Conservation (phyloP, 2,888 invertebrate genomes). For the Lasioglossum calceatum region DNA sequence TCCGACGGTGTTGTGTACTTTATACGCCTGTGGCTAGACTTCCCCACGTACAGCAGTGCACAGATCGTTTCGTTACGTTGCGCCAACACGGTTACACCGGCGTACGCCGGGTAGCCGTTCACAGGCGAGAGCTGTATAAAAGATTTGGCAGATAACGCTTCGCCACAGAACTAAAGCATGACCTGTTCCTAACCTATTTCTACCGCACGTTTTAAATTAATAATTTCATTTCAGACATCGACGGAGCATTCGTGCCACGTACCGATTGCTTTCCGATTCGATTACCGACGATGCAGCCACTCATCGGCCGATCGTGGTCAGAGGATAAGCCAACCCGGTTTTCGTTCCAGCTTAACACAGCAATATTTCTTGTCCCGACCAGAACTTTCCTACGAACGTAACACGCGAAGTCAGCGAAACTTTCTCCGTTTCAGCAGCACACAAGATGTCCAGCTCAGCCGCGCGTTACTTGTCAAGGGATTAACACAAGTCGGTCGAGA, state of each 20-base stretch:
- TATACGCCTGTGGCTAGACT: background rate
- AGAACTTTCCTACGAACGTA: background rate
- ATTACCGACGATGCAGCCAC: background rate
- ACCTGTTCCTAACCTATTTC: background rate
- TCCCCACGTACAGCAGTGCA: background rate
- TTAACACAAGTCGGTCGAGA: background rate
- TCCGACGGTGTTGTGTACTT: background rate
- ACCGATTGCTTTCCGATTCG: background rate
- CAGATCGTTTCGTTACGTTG: background rate
- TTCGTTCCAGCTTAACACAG: background rate
- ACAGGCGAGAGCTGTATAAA: background rate
- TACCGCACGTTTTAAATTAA: background rate
- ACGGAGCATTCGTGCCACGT: background rate
- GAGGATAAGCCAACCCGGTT: background rate
- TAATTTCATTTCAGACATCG: background rate
- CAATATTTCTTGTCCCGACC: background rate
- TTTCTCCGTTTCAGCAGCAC: background rate
- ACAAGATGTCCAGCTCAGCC: background rate
- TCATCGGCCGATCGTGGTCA: background rate
- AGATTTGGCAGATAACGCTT: background rate
- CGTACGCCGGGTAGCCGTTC: background rate
- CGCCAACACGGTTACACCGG: background rate
- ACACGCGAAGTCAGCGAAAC: background rate
- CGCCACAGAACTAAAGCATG: too few relatives aligned
- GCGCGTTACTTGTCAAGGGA: background rate